phyloP scores from a whole-genome alignment of 2,888 invertebrate genomes.

The Scaptomyza flava region DNA sequence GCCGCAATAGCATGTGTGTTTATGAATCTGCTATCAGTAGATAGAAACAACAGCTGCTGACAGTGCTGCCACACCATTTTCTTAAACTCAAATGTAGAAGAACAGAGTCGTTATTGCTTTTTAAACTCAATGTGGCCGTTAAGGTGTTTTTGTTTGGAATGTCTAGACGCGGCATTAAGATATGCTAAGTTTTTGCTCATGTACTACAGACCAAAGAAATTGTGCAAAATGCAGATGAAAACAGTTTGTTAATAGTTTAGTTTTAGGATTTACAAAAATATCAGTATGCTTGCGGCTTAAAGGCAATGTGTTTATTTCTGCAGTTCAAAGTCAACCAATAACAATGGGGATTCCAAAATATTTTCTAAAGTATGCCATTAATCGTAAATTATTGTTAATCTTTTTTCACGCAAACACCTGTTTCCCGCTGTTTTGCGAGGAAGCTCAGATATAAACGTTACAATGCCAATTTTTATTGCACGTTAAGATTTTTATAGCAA shows the following conservation, averaged over 20 bases:
- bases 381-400: conserved; percentile 26
- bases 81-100: neutral
- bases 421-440: conserved; percentile 9
- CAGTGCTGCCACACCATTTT: conserved; percentile 51
- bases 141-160: neutral
- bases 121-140: neutral
- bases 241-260: neutral
- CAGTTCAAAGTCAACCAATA: conserved; percentile 15
- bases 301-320: conserved; percentile 1
- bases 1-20: conserved; percentile 22
- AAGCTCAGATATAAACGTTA: conserved; percentile 16
- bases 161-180: neutral
- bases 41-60: conserved; percentile 43
- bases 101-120: conserved; percentile 19
- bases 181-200: neutral
- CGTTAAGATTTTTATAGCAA: conserved; percentile 33
- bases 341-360: conserved; percentile 19
- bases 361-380: conserved; percentile 3
- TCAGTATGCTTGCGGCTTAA: neutral
- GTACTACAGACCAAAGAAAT: neutral
- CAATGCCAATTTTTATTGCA: conserved; percentile 35
- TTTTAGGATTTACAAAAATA: neutral
- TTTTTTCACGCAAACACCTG: conserved; percentile 22
- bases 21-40: conserved; percentile 31
- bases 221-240: neutral